Evolutionary conservation across 2,113 vertebrate genomes (phyloP).

Genomic region (Patagioenas fasciata): DNA sequence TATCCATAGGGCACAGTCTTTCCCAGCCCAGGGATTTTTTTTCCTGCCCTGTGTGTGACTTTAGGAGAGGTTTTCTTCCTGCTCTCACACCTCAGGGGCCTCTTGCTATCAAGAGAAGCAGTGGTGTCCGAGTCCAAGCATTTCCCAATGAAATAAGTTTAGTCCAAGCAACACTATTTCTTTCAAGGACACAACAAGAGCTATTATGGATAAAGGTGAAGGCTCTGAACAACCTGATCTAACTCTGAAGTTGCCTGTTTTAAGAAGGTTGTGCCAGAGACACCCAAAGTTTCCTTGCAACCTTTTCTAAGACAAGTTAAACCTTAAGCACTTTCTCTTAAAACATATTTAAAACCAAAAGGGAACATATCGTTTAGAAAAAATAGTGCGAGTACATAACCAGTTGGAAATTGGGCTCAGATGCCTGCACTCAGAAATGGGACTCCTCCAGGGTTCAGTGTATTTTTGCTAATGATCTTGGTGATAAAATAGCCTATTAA

Average conservation of each 20-base stretch:
- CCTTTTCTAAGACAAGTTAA: not conserved
- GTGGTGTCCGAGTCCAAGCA: not conserved
- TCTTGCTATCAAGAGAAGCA: not conserved
- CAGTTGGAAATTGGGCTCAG: not conserved
- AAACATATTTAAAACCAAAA: not conserved
- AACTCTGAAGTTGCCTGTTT: not conserved
- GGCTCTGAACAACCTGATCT: not conserved
- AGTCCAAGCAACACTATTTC: not conserved
- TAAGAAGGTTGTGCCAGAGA: not conserved
- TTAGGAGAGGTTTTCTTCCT: not conserved
- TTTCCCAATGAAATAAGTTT: not conserved
- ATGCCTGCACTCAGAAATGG: not conserved
- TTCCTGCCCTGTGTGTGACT: not conserved
- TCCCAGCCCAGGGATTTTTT: not conserved
- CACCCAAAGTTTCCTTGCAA: not conserved
- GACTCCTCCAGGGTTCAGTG: not conserved
- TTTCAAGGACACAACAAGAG: not conserved
- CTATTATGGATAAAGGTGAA: not conserved
- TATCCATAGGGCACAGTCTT: fast-evolving
- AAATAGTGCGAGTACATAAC: not conserved
- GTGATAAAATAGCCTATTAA: not conserved
- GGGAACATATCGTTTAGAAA: not conserved
- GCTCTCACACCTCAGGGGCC: not conserved
- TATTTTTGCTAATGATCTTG: not conserved
- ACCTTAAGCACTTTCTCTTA: too few species aligned